phyloP scores from a whole-genome alignment of 1,140 invertebrate species.

The Eriosoma lanigerum region DNA sequence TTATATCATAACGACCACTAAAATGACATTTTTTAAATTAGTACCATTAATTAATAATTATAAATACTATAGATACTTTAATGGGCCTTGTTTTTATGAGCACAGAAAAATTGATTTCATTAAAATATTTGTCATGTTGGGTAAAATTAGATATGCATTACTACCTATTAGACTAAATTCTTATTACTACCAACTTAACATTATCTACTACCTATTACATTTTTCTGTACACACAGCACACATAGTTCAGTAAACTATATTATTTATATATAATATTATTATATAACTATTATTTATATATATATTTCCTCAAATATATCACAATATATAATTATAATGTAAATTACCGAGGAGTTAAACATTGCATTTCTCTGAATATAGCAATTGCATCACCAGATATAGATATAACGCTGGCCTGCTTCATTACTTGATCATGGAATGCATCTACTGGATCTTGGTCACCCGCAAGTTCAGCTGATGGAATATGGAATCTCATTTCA shows the following conservation, averaged over 20 bases:
- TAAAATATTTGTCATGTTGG: too few species aligned
- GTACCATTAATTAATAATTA: constrained; percentile 51
- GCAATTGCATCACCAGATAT: constrained; percentile 97
- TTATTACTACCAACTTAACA: too few species aligned
- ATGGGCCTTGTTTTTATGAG: too few species aligned
- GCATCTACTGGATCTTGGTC: constrained; percentile 90
- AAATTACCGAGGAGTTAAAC: constrained; percentile 89
- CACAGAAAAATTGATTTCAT: too few species aligned
- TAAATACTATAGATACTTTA: too few species aligned
- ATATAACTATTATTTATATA: too few species aligned
- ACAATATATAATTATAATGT: not conserved
- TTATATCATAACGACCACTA: constrained; percentile 99
- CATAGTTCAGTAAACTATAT: too few species aligned
- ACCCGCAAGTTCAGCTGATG: constrained; percentile 76
- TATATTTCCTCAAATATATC: too few species aligned
- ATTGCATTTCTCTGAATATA: constrained; percentile 95
- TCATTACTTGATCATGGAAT: constrained; percentile 94
- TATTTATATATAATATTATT: too few species aligned
- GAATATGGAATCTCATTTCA: constrained; percentile 98
- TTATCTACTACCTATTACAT: too few species aligned
- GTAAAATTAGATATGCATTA: too few species aligned
- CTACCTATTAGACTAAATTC: too few species aligned
- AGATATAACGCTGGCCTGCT: constrained; percentile 95
- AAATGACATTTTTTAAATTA: constrained; percentile 57
- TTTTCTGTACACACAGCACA: constrained; percentile 42